Percentiles rank a stretch among this genome's conserved stretches.
Evolutionary conservation across 1,140 invertebrate genomes (phyloP).

Genomic region (Drosophila nigrodunni): DNA sequence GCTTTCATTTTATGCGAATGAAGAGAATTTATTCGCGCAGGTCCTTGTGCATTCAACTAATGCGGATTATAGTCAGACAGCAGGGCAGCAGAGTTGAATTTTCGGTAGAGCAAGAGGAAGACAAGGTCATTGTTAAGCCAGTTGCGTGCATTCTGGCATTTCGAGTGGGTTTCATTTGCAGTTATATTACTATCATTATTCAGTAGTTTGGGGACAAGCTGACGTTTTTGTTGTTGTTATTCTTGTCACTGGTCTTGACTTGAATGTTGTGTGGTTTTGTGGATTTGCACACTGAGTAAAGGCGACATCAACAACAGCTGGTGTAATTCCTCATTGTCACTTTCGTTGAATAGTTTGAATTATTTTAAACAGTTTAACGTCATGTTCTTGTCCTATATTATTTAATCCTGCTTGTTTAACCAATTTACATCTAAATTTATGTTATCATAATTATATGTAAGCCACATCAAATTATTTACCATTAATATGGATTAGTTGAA

Average conservation of each 20-base stretch:
- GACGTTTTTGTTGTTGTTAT: background rate
- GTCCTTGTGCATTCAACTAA: conserved; percentile 48
- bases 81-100: conserved; percentile 2
- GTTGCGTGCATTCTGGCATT: conserved; percentile 39
- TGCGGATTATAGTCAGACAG: conserved; percentile 26
- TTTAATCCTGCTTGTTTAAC: background rate
- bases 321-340: conserved; percentile 14
- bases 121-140: conserved; percentile 31
- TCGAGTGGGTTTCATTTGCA: conserved; percentile 53
- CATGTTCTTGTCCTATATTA: background rate
- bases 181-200: conserved; percentile 72
- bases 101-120: conserved; percentile 4
- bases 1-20: conserved; percentile 15
- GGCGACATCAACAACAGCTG: conserved; percentile 24
- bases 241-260: conserved; percentile 43
- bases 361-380: conserved; percentile 30
- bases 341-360: conserved; percentile 31
- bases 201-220: conserved; percentile 18
- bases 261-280: conserved; percentile 35
- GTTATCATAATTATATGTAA: conserved; percentile 21
- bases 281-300: conserved; percentile 31
- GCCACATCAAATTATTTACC: conserved; percentile 10
- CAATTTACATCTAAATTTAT: background rate
- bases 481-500: conserved; percentile 29
- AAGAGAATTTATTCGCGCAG: conserved; percentile 46